These are phyloP conservation scores for Xylocopa sonorina DNA, from an alignment of 1,140 invertebrate genomes.

Conservation along the genomic window DNA sequence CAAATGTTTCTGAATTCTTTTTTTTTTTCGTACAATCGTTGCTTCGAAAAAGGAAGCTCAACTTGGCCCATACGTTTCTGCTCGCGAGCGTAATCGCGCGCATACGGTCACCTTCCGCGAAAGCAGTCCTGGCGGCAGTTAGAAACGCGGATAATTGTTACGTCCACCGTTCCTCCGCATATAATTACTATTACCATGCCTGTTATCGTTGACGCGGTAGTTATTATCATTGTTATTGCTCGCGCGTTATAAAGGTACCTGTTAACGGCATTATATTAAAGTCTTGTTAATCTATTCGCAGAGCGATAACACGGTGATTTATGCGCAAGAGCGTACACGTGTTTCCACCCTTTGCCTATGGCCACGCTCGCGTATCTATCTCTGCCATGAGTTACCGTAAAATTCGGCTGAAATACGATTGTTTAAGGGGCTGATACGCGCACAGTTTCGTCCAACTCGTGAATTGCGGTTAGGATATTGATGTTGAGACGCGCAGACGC, in stretches of 20 bases:
- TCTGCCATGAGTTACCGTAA: neutral
- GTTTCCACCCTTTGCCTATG: neutral
- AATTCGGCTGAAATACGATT: neutral
- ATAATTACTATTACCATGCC: slow-evolving; percentile 11
- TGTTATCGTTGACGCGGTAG: neutral
- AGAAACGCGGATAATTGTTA: slow-evolving; percentile 16
- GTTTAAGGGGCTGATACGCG: neutral
- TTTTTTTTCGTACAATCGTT: no score
- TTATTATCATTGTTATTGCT: neutral
- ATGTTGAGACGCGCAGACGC: no score
- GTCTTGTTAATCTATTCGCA: slow-evolving; percentile 4
- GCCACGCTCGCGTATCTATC: neutral
- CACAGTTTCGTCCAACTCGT: no score
- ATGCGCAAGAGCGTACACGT: neutral
- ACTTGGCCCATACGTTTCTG: neutral
- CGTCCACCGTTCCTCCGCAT: neutral
- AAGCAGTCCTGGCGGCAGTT: neutral
- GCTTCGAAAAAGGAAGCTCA: neutral
- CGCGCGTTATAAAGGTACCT: slow-evolving; percentile 18
- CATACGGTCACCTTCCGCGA: neutral
- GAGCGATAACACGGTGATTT: neutral
- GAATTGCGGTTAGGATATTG: no score
- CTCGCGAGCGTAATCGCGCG: neutral
- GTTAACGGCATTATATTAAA: slow-evolving; percentile 20
- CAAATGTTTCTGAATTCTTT: no score